Evolutionary conservation across 2,888 invertebrate species (phyloP).

Genomic region (Cryptocheilus praepositus): DNA sequence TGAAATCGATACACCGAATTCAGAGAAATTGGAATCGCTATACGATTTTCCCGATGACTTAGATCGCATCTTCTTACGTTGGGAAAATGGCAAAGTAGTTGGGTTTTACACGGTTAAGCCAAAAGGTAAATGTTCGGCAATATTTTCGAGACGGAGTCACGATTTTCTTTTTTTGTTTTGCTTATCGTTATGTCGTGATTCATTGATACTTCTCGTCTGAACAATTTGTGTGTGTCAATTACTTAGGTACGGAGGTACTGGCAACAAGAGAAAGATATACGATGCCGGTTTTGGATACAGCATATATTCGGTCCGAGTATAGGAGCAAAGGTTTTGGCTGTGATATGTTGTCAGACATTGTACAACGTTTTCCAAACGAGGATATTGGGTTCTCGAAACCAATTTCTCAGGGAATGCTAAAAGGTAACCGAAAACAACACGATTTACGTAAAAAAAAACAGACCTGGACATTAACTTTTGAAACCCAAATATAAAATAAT

Average conservation of each 20-base stretch:
- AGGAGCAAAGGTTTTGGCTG: conserved; percentile 68
- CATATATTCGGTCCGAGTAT: conserved; percentile 66
- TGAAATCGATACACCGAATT: conserved; percentile 59
- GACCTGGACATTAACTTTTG: not conserved
- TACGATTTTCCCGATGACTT: conserved; percentile 60
- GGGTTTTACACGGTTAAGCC: conserved; percentile 72
- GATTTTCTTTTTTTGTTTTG: too few relatives aligned
- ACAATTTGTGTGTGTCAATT: not conserved
- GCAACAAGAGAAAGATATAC: conserved; percentile 60
- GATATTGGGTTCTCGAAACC: conserved; percentile 72
- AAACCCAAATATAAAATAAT: too few relatives aligned
- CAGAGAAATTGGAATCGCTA: conserved; percentile 57
- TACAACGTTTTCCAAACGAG: conserved; percentile 57
- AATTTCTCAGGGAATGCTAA: conserved; percentile 69
- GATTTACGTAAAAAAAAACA: not conserved
- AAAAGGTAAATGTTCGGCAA: conserved; percentile 59
- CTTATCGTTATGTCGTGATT: not conserved
- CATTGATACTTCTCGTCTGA: not conserved
- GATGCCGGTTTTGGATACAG: conserved; percentile 71
- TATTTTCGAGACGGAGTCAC: too few relatives aligned
- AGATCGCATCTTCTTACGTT: conserved; percentile 60
- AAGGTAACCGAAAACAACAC: conserved; percentile 56
- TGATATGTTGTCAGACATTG: conserved; percentile 65
- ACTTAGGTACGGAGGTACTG: conserved; percentile 61
- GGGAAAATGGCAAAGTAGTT: conserved; percentile 63